Evolutionary conservation across 2,888 invertebrate genomes (phyloP), one percentile per base, ranked within the genome.

Genomic region (Odiellus spinosus): DNA sequence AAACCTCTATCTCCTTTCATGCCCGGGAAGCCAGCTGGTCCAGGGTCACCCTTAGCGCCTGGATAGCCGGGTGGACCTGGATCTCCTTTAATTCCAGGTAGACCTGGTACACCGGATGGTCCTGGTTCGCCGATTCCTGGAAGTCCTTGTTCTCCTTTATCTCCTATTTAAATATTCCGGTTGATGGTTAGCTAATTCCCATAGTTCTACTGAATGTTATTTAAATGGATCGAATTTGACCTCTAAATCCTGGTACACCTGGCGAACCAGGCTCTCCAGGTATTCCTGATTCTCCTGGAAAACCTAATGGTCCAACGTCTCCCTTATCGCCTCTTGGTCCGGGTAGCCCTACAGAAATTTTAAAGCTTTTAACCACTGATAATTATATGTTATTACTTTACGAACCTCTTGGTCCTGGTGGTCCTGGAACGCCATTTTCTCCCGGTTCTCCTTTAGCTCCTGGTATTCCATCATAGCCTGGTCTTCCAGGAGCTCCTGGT

Each of bases 111-210:
- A 20, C 85, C 85, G 53, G 83, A 71, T 2, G 80, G 79, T 1
- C 86, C 85, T 1, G 65, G 59, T 58, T 84, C 83, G 38, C 85
- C 85, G 66, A 83, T 83, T 36, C 85, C 85, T 20, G 54, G 53
- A 39, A 50, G 46, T 17, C 54, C 83, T 58, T 82, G 70, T 64
- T 84, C 83, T 44, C 61, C 62, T 36, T 56, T 55, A 10, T 53
- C 55, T 17, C 61, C 61, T 45, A 72, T 59, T 45, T 73, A 72
- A n/a, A 44, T 20, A 1, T 4, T 19, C 14, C 15, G 18, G 14
- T 8, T 15, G 10, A 38, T 38, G n/a, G 8, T 38, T 35, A 35
- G 12, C 3, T n/a, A n/a, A 35, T 35, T 17, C 3, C 38, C 18
- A 10, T 38, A 14, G 2, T 38, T 84, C 84, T 3, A 61, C 83